These are phyloP conservation scores for Ctenicera cuprea DNA, from an alignment of 2,888 invertebrate genomes.

Conservation along the genomic window DNA sequence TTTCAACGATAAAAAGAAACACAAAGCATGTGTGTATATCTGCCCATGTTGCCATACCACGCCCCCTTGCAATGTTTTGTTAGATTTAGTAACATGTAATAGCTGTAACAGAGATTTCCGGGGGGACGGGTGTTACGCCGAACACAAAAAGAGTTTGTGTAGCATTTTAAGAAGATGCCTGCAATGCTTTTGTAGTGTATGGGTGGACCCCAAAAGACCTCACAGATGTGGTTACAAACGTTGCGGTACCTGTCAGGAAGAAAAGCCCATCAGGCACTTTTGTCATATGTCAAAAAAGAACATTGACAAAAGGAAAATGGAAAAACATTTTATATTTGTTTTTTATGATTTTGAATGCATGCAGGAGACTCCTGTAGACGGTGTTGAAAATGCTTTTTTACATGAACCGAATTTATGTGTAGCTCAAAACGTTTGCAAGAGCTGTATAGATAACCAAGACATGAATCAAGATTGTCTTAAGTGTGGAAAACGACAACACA, in stretches of 20 bases:
- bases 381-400: not conserved
- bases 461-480: not conserved
- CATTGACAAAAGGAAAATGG: too few relatives aligned
- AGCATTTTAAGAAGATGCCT: not conserved
- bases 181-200: not conserved
- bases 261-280: slow-evolving; percentile 2
- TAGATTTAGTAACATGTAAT: not conserved
- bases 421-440: slow-evolving; percentile 12
- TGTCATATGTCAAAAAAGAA: slow-evolving; percentile 23
- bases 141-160: not conserved
- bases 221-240: slow-evolving; percentile 15
- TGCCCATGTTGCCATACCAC: not conserved
- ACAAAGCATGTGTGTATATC: not conserved
- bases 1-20: not conserved
- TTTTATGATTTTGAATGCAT: slow-evolving; percentile 31
- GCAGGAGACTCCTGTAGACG: slow-evolving; percentile 9
- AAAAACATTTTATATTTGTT: not conserved
- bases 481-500: slow-evolving; percentile 14
- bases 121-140: not conserved
- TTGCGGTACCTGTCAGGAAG: too few relatives aligned
- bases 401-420: slow-evolving; percentile 21
- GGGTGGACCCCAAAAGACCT: not conserved
- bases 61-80: not conserved
- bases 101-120: slow-evolving; percentile 1
- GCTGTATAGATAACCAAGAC: not conserved